Percentiles rank a stretch among this genome's conserved stretches.
Conservation (phyloP, 2,797 vertebrate species). For the Trachurus trachurus region DNA sequence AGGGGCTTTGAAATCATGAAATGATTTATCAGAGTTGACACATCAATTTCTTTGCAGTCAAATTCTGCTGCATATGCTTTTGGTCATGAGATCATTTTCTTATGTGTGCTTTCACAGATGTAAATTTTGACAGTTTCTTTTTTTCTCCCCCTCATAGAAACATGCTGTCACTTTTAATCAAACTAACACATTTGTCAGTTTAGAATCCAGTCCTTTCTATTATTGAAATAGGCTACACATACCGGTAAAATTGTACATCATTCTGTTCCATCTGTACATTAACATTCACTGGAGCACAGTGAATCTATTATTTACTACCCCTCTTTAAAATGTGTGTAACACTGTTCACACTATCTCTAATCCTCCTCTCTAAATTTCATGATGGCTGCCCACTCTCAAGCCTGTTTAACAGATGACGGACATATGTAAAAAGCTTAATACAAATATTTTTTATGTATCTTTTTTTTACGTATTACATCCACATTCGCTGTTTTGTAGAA, state of each 20-base stretch:
- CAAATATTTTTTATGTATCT: too few relatives aligned
- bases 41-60: conserved; percentile 54
- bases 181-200: conserved; percentile 45
- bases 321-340: not conserved
- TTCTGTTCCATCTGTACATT: conserved; percentile 29
- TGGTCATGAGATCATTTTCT: conserved; percentile 51
- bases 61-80: conserved; percentile 34
- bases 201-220: not conserved
- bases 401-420: conserved; percentile 2
- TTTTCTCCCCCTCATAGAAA: conserved; percentile 13
- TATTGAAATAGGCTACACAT: conserved; percentile 1
- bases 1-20: conserved; percentile 42
- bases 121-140: conserved; percentile 45
- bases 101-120: conserved; percentile 40
- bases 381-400: not conserved
- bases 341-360: conserved; percentile 41
- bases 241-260: conserved; percentile 3
- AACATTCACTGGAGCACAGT: conserved; percentile 30
- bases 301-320: conserved; percentile 18
- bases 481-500: conserved; percentile 4
- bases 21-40: conserved; percentile 67
- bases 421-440: not conserved
- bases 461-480: not conserved
- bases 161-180: conserved; percentile 60
- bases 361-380: conserved; percentile 19